phyloP scores from a whole-genome alignment of 2,888 invertebrate species.

The Silvanus unidentatus region DNA sequence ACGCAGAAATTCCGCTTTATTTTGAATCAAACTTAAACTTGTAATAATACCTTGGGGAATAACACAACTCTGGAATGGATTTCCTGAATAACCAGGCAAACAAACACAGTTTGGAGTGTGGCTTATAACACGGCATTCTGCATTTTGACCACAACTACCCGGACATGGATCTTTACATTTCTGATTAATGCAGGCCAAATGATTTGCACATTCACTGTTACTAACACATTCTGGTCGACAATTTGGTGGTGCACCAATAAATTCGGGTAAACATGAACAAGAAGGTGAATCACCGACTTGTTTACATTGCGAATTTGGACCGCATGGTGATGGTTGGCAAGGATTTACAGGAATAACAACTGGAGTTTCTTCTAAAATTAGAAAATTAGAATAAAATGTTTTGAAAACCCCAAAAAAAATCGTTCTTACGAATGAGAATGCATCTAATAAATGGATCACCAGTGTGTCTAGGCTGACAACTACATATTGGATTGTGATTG shows the following conservation, averaged over 20 bases:
- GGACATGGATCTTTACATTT: conserved; percentile 67
- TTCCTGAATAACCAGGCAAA: conserved; percentile 50
- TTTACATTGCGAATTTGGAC: conserved; percentile 62
- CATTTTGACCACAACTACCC: conserved; percentile 52
- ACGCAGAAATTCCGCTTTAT: not conserved
- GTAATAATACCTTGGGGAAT: conserved; percentile 12
- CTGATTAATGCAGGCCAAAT: conserved; percentile 67
- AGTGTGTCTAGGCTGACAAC: conserved; percentile 58
- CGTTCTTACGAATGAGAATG: conserved; percentile 38
- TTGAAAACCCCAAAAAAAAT: conserved; percentile 4
- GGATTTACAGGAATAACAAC: conserved; percentile 36
- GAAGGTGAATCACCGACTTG: conserved; percentile 56
- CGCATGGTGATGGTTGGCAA: conserved; percentile 58
- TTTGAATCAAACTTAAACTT: not conserved
- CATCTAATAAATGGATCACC: conserved; percentile 65
- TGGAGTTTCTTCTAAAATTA: conserved; percentile 22
- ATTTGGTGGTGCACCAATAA: conserved; percentile 65
- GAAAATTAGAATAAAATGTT: too few relatives aligned
- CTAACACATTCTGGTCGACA: conserved; percentile 74
- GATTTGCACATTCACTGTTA: conserved; percentile 63
- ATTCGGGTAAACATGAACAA: conserved; percentile 67
- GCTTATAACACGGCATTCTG: conserved; percentile 52
- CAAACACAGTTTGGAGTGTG: conserved; percentile 58
- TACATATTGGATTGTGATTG: conserved; percentile 70
- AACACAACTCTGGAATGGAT: conserved; percentile 53